Evolutionary conservation across 2,797 vertebrate species (phyloP), one percentile per base, ranked within the genome.

Genomic region (Atherinosoma microstoma): DNA sequence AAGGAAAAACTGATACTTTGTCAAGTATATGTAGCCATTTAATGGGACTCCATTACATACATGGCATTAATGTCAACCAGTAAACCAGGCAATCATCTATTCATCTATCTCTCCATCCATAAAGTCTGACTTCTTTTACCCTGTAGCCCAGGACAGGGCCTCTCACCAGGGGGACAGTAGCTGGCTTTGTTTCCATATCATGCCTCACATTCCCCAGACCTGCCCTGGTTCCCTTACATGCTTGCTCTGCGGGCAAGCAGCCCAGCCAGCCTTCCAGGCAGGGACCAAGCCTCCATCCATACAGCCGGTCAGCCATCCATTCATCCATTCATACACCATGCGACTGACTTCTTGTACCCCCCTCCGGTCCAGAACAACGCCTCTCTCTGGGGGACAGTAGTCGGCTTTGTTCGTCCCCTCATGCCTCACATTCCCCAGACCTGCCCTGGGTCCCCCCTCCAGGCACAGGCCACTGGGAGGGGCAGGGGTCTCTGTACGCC

Each of bases 351-450:
- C 85, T 88, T 90, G 87, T 89, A 76, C 81, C 80, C 86, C 89
- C 73, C 51, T 85, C 62, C 75, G 38, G 73, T 74, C 84, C 79
- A 90, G 91, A 91, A 92, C 91, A 92, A 93, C 89, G 89, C 90
- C 88, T 93, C 93, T 94, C 92, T 91, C 91, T 92, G 83, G 92
- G 93, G 91, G 92, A 95, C 94, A 95, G 92, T 93, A 89, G 89
- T 89, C 73, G 20, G 86, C 93, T 93, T 94, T 95, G 95, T 95
- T 90, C 82, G 89, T 69, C 60, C 68, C 74, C 67, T 89, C 93
- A 94, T 93, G 92, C 93, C 84, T 93, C 82, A 79, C 91, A 95
- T 95, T 95, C 94, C 93, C 93, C 84, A 89, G 90, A 85, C 79
- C 84, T 91, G 90, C 84, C 87, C 89, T 73, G 78, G 83, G 89